Base-by-base conservation (phyloP, 2,113 vertebrate genomes). In the Tonatia bakeri region DNA sequence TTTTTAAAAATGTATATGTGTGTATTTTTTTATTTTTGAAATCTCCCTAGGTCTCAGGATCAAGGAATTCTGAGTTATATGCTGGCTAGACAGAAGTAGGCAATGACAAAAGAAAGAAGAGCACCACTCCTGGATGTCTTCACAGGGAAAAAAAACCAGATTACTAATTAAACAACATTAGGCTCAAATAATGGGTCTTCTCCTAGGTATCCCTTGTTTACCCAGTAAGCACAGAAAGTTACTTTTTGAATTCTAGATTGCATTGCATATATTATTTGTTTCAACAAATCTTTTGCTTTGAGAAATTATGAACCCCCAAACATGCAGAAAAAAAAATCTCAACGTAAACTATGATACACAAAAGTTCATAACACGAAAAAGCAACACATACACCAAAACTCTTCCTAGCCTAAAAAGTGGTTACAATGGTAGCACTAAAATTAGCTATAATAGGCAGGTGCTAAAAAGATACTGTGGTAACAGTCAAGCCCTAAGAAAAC, bases 381-480 rank as follows among this genome's bases (percentile, higher is more conserved):
- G 84, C 56, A 96, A 96, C 1, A 91, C 26, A 0, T 0, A 96
- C 38, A 33, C 95, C 82, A 75, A 95, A 96, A 77, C 0, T 86
- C 77, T 87, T 65, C 43, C 84, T 64, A 70, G 88, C 24, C 54
- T 61, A 97, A 96, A 40, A 97, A 64, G 67, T 96, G 94, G 64
- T 47, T 77, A 75, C 72, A 96, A 83, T 36, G 92, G 76, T 14
- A 72, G 24, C 47, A 93, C 97, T 95, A 97, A 97, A 98, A 83
- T 95, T 97, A 97, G 96, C 91, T 97, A 80, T 98, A 96, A 96
- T 76, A 96, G 38, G 87, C 90, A 98, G 95, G 96, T 98, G 91
- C 96, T 97, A 93, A 96, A 97, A 97, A 86, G 79, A 98, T 80
- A 64, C 61, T 83, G 82, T 28, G 97, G 95, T 72, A 93, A 56